Evolutionary conservation across 2,888 invertebrate species (phyloP), one percentile per base, ranked within the genome.

Genomic region (Macaria liturata): DNA sequence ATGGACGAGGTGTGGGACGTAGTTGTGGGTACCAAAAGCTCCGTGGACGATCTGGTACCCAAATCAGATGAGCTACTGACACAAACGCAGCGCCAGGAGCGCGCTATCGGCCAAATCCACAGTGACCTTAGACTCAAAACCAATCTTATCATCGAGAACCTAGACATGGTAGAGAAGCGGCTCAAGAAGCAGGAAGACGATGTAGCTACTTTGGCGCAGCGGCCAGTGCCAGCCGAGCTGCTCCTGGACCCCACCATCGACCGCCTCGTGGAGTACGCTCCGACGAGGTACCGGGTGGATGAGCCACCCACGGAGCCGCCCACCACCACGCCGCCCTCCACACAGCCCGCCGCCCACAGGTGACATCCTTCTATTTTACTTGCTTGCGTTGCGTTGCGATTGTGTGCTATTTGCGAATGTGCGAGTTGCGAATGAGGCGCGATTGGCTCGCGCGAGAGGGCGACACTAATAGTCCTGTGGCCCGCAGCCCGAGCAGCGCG

Each of bases 1-100:
- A 97, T 97, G 96, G 97, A 97, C 72, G 96, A 97, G 84, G 97
- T 97, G 3, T 97, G 97, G 97, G 95, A 96, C 78, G 96, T 97
- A 4, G 96, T 97, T 8, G 96, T 97, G 0, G 97, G 97, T 9
- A 97, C 97, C 3, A 97, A 97, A 78, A 96, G 96, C 72, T 96
- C 97, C 0, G 96, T 97, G 0, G 97, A 97, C 80, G 95, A 96
- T 80, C 90, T 97, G 52, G 94, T 97, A 43, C 97, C 97, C 1
- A 97, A 97, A 84, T 97, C 97, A 0, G 97, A 97, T 77, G 96
- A 97, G 71, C 86, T 97, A 4, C 86, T 97, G 9, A 96, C 96
- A 0, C 97, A 97, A 82, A 97, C 96, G 0, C 97, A 97, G 74
- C 89, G 97, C 2, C 97, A 97, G 76, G 97, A 97, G 76, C 93